A percentile compares a stretch with the other conserved stretches of the same genome.
Evolutionary conservation across 2,113 vertebrate genomes (phyloP).

Genomic region (Bubo bubo): DNA sequence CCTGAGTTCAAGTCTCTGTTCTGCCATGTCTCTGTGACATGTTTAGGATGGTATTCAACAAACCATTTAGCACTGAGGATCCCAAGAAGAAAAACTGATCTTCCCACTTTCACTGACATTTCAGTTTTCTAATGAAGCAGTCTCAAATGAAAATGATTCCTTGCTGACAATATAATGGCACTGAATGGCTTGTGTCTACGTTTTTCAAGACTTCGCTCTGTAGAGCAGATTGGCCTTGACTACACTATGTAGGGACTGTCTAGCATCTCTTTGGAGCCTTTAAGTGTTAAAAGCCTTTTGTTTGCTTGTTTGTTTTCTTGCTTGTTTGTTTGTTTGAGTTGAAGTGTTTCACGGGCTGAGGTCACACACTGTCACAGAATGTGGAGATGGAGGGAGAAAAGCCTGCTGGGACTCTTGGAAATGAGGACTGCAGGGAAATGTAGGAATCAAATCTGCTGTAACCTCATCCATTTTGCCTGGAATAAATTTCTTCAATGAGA

Average conservation of each 20-base stretch:
- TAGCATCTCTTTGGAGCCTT: neutral
- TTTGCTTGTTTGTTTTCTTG: neutral
- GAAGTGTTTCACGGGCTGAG: neutral
- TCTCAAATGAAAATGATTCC: neutral
- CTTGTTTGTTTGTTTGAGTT: neutral
- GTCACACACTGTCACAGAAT: neutral
- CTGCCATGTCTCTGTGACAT: neutral
- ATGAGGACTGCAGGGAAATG: neutral
- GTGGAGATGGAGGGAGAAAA: neutral
- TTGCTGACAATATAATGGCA: neutral
- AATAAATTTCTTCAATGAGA: neutral
- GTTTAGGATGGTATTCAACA: neutral
- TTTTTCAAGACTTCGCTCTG: neutral
- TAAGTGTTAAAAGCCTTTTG: neutral
- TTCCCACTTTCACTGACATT: neutral
- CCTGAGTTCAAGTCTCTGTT: neutral
- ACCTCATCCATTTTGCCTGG: neutral
- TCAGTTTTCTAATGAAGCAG: neutral
- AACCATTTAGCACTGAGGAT: neutral
- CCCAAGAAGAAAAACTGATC: neutral
- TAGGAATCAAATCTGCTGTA: neutral
- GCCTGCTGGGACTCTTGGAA: neutral
- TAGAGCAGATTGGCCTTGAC: neutral
- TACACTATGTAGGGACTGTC: neutral
- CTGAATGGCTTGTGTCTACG: fast-evolving